Conservation (phyloP, 2,113 vertebrate species). For the Cyphomyrus plagiostoma region DNA sequence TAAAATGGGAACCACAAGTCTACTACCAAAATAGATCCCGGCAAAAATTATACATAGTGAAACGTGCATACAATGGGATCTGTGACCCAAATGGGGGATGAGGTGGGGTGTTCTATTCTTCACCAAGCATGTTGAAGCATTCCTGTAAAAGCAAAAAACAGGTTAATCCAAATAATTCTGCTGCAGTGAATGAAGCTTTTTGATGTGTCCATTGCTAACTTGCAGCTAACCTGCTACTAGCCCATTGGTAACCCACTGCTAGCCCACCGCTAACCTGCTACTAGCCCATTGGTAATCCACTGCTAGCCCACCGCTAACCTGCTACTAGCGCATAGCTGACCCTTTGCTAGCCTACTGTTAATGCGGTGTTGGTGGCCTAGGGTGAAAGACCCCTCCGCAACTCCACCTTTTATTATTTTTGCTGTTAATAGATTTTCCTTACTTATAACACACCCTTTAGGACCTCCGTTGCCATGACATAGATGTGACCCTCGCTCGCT, state of each 20-base stretch:
- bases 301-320: neutral
- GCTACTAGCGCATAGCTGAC: neutral
- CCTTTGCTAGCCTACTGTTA: neutral
- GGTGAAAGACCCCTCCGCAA: too few relatives aligned
- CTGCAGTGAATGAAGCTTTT: constrained; percentile 47
- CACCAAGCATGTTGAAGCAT: too few relatives aligned
- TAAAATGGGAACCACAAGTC: neutral
- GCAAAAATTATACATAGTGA: neutral
- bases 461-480: too few relatives aligned
- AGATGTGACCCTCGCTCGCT: too few relatives aligned
- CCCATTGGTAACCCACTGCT: neutral
- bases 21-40: neutral
- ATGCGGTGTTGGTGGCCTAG: too few relatives aligned
- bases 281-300: neutral
- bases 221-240: neutral
- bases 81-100: neutral
- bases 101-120: too few relatives aligned
- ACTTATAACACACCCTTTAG: too few relatives aligned
- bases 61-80: neutral
- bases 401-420: too few relatives aligned
- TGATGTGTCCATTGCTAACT: constrained; percentile 42
- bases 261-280: neutral
- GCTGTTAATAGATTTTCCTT: too few relatives aligned
- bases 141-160: too few relatives aligned
- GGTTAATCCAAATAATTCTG: constrained; percentile 58